These are phyloP conservation scores for Ibidorhyncha struthersii DNA, from an alignment of 2,113 vertebrate species.

Conservation along the genomic window DNA sequence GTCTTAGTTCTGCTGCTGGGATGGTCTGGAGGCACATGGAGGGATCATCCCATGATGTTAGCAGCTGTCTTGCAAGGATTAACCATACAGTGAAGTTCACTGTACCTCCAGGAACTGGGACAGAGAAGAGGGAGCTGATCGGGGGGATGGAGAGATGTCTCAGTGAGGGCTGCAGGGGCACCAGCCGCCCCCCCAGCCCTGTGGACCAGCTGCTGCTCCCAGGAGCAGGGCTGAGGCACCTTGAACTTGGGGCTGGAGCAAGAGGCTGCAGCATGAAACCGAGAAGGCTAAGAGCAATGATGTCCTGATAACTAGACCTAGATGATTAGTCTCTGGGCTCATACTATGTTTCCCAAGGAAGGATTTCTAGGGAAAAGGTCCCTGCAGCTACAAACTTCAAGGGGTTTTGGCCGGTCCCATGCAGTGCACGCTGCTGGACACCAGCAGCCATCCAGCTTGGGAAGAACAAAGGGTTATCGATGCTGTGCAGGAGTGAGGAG, in stretches of 20 bases:
- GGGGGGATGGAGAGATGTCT: neutral
- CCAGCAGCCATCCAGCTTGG: neutral
- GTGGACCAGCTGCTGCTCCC: neutral
- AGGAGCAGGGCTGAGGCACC: neutral
- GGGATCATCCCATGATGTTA: neutral
- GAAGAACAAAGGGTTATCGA: rapidly evolving
- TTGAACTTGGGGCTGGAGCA: neutral
- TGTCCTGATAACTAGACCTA: neutral
- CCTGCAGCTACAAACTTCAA: neutral
- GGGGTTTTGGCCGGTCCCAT: neutral
- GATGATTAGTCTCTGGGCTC: neutral
- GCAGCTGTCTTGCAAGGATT: neutral
- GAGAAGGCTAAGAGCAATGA: neutral
- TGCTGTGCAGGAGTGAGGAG: neutral
- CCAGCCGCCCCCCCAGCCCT: neutral
- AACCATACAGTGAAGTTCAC: neutral
- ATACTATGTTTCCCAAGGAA: neutral
- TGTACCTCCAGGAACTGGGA: neutral
- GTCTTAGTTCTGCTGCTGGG: neutral
- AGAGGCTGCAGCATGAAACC: neutral
- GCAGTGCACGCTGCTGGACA: neutral
- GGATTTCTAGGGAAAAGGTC: neutral
- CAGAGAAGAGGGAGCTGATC: neutral
- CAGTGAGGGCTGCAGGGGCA: neutral
- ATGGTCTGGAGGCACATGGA: rapidly evolving